phyloP scores from a whole-genome alignment of 1,140 invertebrate genomes.

The Diabrotica virgifera region DNA sequence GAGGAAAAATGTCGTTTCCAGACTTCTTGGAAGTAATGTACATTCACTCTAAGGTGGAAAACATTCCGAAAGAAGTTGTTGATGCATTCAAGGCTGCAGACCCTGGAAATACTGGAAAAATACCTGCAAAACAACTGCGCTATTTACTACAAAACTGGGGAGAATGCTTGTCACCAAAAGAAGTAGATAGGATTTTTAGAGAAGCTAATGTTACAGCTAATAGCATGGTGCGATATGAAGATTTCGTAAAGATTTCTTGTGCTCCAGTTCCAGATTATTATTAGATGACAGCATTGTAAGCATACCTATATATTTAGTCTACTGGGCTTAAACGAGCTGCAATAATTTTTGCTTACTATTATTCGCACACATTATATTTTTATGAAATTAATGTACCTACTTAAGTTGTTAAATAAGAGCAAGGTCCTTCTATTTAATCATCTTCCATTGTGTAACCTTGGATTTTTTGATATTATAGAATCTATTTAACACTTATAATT shows the following conservation, averaged over 20 bases:
- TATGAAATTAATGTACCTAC: too few species aligned
- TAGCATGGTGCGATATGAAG: conserved; percentile 83
- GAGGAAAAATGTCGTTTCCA: conserved; percentile 91
- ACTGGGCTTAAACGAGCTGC: too few species aligned
- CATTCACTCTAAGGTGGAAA: conserved; percentile 80
- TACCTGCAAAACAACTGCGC: conserved; percentile 79
- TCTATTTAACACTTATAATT: too few species aligned
- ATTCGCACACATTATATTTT: neutral
- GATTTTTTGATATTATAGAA: too few species aligned
- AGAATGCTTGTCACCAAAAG: conserved; percentile 83
- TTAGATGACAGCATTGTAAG: conserved; percentile 47
- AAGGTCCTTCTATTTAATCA: too few species aligned
- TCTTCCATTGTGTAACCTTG: too few species aligned
- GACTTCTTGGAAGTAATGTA: conserved; percentile 96
- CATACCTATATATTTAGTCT: too few species aligned
- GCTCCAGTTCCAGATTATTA: conserved; percentile 95
- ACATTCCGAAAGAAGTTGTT: conserved; percentile 83
- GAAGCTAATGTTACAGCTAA: conserved; percentile 85
- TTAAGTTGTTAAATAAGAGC: too few species aligned
- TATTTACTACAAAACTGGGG: conserved; percentile 89
- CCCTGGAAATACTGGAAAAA: conserved; percentile 66
- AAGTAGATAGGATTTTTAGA: conserved; percentile 91
- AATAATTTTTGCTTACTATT: neutral
- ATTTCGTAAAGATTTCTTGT: conserved; percentile 91
- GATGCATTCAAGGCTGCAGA: conserved; percentile 88